These are phyloP conservation scores for Callipepla californica DNA, from an alignment of 2,113 vertebrate species.

Conservation along the genomic window DNA sequence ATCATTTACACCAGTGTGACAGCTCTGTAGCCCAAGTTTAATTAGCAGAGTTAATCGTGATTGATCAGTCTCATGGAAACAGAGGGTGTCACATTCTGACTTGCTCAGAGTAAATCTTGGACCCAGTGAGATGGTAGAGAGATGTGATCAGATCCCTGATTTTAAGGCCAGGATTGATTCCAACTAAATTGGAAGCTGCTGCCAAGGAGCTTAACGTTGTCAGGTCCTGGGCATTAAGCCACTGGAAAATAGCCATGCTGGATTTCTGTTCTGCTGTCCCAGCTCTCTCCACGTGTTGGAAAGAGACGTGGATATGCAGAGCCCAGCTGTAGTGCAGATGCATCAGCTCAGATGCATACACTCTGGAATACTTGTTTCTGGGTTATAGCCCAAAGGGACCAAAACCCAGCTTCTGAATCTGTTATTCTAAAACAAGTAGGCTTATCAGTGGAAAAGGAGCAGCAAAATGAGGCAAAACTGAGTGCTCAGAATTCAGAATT, in stretches of 20 bases:
- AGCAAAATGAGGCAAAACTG: not conserved
- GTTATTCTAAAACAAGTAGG: not conserved
- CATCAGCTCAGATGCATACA: conserved; percentile 10
- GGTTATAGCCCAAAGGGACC: conserved; percentile 27
- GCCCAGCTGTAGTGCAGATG: conserved; percentile 67
- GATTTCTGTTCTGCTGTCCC: conserved; percentile 28
- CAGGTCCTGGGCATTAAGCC: conserved; percentile 62
- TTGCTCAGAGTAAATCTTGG: not conserved
- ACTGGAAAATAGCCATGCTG: conserved; percentile 56
- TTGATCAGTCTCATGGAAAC: conserved; percentile 23
- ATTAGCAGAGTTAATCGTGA: conserved; percentile 53
- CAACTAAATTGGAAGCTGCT: conserved; percentile 39
- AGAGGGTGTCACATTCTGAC: not conserved
- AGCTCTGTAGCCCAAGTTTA: conserved; percentile 30
- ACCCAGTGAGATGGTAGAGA: conserved; percentile 29
- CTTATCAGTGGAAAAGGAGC: not conserved
- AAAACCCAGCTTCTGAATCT: conserved; percentile 4
- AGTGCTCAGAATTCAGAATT: not conserved
- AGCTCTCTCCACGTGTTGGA: conserved; percentile 48
- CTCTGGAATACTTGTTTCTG: conserved; percentile 20
- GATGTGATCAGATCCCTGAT: conserved; percentile 47
- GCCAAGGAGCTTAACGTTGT: conserved; percentile 54
- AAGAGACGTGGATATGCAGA: conserved; percentile 47
- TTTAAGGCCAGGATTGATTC: conserved; percentile 47
- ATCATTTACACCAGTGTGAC: not conserved